Evolutionary conservation across 2,797 vertebrate species (phyloP), one percentile per base, ranked within the genome.

Genomic region (Poecilia velifera): DNA sequence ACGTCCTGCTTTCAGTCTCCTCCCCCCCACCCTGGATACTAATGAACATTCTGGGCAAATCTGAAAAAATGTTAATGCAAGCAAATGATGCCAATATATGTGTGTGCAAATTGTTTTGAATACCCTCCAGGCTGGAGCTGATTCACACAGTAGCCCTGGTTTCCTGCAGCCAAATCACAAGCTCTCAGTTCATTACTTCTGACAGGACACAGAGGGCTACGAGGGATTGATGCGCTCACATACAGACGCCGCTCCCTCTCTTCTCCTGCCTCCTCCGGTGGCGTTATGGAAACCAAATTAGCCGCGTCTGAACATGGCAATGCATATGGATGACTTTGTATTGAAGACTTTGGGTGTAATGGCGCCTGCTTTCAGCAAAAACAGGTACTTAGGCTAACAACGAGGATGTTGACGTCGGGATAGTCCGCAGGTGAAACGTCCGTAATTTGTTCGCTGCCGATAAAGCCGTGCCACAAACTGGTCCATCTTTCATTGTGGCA

Each of bases 151-250:
- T 57, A 64, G 86, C 83, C 76, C 36, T 78, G 80, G 86, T 89
- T 86, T 88, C 88, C 87, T 86, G 53, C 18, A 86, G 89, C 88
- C 89, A 86, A 88, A 91, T 90, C 89, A 83, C 82, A 79, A 86
- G 72, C 88, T 88, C 86, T 87, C 85, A 84, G 84, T 90, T 93
- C 89, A 91, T 86, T 91, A 91, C 73, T 83, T 77, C 89, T 90
- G 90, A 92, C 90, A 86, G 83, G 74, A 88, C 88, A 89, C 91
- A 92, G 88, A 87, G 83, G 88, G 78, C 82, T 82, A 55, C 80
- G 89, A 89, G 81, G 83, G 88, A 89, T 74, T 85, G 84, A 88
- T 87, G 84, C 81, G 39, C 84, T 84, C 80, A 3, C 70, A 76
- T 31, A 68, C 80, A 74, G 77, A 57, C 28, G 51, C 84, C n/a